phyloP scores from a whole-genome alignment of 2,113 vertebrate genomes.

The Microcebus tavaratra region DNA sequence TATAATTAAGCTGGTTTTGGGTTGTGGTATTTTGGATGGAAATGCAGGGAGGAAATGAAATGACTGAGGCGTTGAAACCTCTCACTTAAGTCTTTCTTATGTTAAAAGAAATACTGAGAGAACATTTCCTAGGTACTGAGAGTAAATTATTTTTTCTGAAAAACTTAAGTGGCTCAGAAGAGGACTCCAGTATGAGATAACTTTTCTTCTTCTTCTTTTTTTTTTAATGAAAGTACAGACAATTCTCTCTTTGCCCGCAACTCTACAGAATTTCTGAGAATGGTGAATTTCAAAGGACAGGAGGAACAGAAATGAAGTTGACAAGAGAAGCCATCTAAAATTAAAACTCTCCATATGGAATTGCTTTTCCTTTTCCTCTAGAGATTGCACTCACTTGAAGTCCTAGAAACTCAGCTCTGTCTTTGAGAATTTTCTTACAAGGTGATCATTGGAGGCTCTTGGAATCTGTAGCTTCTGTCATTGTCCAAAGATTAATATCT shows the following conservation, averaged over 20 bases:
- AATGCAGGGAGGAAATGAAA: neutral
- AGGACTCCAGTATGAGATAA: constrained; percentile 41
- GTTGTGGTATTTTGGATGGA: neutral
- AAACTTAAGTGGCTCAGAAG: constrained; percentile 9
- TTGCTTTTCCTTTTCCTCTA: neutral
- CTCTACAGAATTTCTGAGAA: neutral
- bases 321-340: constrained; percentile 31
- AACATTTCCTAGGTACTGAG: neutral
- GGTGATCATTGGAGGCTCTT: neutral
- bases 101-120: neutral
- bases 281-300: constrained; percentile 31
- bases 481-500: neutral
- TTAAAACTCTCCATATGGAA: neutral
- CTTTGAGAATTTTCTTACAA: constrained; percentile 13
- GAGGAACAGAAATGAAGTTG: constrained; percentile 11
- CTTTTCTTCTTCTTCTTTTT: constrained; percentile 9
- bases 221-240: constrained; percentile 7
- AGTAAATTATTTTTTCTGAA: constrained; percentile 10
- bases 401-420: neutral
- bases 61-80: neutral
- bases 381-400: neutral
- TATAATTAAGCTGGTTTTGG: neutral
- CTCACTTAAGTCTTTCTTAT: neutral
- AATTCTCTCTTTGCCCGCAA: constrained; percentile 25
- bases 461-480: neutral